Evolutionary conservation across 2,113 vertebrate genomes (phyloP).

Genomic region (Danionella cerebrum): DNA sequence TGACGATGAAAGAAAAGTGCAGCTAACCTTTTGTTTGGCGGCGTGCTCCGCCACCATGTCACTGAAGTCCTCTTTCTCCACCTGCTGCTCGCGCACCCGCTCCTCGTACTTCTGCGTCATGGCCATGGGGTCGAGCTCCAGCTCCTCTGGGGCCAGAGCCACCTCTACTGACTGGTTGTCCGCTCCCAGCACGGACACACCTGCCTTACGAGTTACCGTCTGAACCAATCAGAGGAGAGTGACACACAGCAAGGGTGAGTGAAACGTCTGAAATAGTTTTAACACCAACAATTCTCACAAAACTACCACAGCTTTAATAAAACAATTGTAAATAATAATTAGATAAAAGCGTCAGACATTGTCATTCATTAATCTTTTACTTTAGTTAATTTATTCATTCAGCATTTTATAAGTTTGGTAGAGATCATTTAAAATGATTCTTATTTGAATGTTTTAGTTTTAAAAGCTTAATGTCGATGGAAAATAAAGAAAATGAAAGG

Average conservation of each 20-base stretch:
- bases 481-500: too few relatives aligned
- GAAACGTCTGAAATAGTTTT: too few relatives aligned
- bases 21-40: slow-evolving; percentile 84
- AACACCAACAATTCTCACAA: too few relatives aligned
- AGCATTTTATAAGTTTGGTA: too few relatives aligned
- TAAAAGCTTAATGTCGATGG: too few relatives aligned
- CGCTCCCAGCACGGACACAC: slow-evolving; percentile 46
- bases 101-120: slow-evolving; percentile 93
- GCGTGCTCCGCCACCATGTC: slow-evolving; percentile 95
- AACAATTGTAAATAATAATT: too few relatives aligned
- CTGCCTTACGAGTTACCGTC: slow-evolving; percentile 55
- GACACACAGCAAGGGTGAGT: not conserved
- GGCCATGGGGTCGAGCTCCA: slow-evolving; percentile 87
- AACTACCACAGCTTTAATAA: too few relatives aligned
- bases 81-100: slow-evolving; percentile 84
- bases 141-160: slow-evolving; percentile 81
- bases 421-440: too few relatives aligned
- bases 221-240: not conserved
- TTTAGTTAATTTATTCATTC: too few relatives aligned
- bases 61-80: slow-evolving; percentile 91
- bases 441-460: too few relatives aligned
- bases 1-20: not conserved
- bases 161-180: slow-evolving; percentile 83
- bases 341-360: too few relatives aligned
- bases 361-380: too few relatives aligned